These are phyloP conservation scores for Diprion similis DNA, from an alignment of 1,140 invertebrate genomes.

Conservation along the genomic window DNA sequence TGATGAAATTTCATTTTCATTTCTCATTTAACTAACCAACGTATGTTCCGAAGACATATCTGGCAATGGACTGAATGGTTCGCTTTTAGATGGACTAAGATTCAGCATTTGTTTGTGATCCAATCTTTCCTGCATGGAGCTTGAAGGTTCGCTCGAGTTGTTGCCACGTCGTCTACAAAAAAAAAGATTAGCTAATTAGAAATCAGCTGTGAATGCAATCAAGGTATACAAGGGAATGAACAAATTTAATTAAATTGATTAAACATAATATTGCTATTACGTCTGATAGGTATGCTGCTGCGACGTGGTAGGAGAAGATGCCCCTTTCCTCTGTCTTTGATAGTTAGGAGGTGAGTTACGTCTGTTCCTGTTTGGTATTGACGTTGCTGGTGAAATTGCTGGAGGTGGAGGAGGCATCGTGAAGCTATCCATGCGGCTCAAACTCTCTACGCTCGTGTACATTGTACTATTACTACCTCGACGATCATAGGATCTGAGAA, in stretches of 20 bases:
- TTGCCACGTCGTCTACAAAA: conserved; percentile 40
- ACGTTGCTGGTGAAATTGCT: conserved; percentile 38
- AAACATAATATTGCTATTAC: conserved; percentile 29
- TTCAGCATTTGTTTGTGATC: conserved; percentile 37
- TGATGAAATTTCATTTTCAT: not conserved
- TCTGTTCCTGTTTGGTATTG: conserved; percentile 39
- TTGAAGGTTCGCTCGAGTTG: conserved; percentile 32
- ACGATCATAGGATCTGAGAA: conserved; percentile 49
- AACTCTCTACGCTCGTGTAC: conserved; percentile 60
- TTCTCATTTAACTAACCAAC: conserved; percentile 41
- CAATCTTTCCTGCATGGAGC: conserved; percentile 36
- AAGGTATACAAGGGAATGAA: not conserved
- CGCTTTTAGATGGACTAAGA: conserved; percentile 43
- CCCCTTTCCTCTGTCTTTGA: not conserved
- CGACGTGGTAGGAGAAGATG: conserved; percentile 29
- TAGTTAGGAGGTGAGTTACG: not conserved
- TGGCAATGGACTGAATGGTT: conserved; percentile 38
- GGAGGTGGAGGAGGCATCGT: conserved; percentile 48
- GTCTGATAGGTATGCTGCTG: conserved; percentile 34
- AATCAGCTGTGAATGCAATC: not conserved
- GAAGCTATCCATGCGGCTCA: conserved; percentile 50
- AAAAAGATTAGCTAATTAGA: conserved; percentile 14
- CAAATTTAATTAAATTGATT: not conserved
- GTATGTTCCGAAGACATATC: conserved; percentile 40
- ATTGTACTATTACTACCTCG: conserved; percentile 59